A percentile compares a stretch with the other conserved stretches of the same genome.
phyloP scores from a whole-genome alignment of 2,888 invertebrate genomes.

The Dolichomitus sp. region DNA sequence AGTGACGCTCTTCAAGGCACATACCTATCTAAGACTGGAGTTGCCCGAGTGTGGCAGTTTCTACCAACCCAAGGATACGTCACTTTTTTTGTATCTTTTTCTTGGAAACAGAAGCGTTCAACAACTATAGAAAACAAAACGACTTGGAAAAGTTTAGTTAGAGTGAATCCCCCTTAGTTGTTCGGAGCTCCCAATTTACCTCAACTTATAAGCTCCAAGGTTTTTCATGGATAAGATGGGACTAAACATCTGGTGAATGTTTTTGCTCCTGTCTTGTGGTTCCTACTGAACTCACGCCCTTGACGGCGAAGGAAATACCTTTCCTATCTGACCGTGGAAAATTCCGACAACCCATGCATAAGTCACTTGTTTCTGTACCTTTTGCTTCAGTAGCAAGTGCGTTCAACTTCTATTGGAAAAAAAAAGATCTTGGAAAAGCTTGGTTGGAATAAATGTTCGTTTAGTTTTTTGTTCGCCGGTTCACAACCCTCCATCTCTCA shows the following conservation, averaged over 20 bases:
- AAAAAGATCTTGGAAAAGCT: conserved; percentile 14
- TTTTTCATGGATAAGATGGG: background rate
- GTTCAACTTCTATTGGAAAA: conserved; percentile 15
- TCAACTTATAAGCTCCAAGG: background rate
- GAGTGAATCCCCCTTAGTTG: background rate
- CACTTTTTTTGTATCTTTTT: too few relatives aligned
- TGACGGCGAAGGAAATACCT: background rate
- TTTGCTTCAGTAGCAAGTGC: background rate
- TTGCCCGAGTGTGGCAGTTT: too few relatives aligned
- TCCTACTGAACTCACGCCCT: background rate
- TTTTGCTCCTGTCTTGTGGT: background rate
- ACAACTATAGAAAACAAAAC: background rate
- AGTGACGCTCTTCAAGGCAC: too few relatives aligned
- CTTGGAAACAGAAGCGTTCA: too few relatives aligned
- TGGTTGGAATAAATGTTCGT: conserved; percentile 40
- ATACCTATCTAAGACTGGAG: too few relatives aligned
- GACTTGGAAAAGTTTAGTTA: too few relatives aligned
- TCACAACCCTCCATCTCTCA: conserved; percentile 25
- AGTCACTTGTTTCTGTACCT: background rate
- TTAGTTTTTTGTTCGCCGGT: conserved; percentile 34
- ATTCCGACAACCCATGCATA: background rate
- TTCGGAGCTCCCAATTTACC: background rate
- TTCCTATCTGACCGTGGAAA: background rate
- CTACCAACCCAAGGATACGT: too few relatives aligned
- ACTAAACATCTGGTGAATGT: background rate